These are phyloP conservation scores for Tenualosa ilisha DNA, from an alignment of 2,797 vertebrate genomes.

Conservation along the genomic window DNA sequence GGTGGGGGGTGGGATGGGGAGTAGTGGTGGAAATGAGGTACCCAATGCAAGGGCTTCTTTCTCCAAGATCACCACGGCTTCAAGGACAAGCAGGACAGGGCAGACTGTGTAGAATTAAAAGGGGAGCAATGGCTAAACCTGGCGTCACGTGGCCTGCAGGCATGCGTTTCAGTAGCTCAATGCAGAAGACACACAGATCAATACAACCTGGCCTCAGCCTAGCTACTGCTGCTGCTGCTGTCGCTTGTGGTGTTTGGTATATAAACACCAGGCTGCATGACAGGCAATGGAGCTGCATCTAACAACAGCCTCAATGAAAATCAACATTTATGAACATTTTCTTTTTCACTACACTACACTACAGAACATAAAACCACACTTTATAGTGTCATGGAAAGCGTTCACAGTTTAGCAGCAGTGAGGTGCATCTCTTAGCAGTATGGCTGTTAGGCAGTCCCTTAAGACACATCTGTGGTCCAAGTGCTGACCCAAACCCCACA, in stretches of 20 bases:
- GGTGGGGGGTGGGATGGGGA: background rate
- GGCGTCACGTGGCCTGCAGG: background rate
- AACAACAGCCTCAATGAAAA: background rate
- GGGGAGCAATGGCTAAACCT: background rate
- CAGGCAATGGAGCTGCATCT: background rate
- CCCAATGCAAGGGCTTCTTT: background rate
- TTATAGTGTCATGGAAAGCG: background rate
- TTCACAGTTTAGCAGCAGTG: background rate
- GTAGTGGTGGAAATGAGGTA: background rate
- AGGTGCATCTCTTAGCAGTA: background rate
- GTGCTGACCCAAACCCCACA: background rate
- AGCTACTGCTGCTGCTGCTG: background rate
- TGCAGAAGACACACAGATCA: conserved; percentile 19
- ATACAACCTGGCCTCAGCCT: background rate
- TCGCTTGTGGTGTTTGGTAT: background rate
- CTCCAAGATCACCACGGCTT: background rate
- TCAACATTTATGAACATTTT: background rate
- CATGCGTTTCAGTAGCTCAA: conserved; percentile 23
- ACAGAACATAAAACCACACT: too few relatives aligned
- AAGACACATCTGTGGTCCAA: background rate
- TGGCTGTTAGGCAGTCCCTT: background rate
- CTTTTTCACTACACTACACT: too few relatives aligned
- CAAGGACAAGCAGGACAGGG: background rate
- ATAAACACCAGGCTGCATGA: background rate
- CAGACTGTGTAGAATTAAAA: background rate